Evolutionary conservation across 2,113 vertebrate species (phyloP).

Genomic region (Ptilorrhoa leucosticta): DNA sequence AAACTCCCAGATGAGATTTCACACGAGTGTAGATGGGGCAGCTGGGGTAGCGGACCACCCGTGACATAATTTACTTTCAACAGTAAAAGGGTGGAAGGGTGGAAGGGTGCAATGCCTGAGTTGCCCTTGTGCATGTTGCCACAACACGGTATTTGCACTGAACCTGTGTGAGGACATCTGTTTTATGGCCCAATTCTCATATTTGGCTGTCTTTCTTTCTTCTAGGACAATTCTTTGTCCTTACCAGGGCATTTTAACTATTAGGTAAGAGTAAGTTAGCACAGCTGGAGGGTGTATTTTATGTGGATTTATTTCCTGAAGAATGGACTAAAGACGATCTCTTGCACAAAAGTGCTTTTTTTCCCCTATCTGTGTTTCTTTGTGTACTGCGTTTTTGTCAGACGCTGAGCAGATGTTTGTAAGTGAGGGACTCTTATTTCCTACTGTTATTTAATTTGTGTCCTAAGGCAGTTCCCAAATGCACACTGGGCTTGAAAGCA

Average conservation of each 20-base stretch:
- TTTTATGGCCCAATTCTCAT: background rate
- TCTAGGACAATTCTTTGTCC: background rate
- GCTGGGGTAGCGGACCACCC: background rate
- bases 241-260: background rate
- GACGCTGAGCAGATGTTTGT: constrained; percentile 22
- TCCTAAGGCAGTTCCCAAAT: background rate
- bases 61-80: rapidly evolving
- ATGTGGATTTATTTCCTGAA: background rate
- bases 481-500: background rate
- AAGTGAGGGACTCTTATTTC: background rate
- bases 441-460: constrained; percentile 13
- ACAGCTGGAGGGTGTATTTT: constrained; percentile 1
- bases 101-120: rapidly evolving
- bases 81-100: no score
- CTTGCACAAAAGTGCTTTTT: background rate
- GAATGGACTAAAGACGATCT: background rate
- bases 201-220: background rate
- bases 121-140: background rate
- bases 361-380: background rate
- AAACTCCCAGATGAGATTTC: background rate
- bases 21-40: background rate
- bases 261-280: background rate
- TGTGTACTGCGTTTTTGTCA: background rate
- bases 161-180: background rate
- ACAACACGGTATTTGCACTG: background rate